Evolutionary conservation across 2,888 invertebrate genomes (phyloP), one percentile per base, ranked within the genome.

Genomic region (Leptinotarsa haldemani): DNA sequence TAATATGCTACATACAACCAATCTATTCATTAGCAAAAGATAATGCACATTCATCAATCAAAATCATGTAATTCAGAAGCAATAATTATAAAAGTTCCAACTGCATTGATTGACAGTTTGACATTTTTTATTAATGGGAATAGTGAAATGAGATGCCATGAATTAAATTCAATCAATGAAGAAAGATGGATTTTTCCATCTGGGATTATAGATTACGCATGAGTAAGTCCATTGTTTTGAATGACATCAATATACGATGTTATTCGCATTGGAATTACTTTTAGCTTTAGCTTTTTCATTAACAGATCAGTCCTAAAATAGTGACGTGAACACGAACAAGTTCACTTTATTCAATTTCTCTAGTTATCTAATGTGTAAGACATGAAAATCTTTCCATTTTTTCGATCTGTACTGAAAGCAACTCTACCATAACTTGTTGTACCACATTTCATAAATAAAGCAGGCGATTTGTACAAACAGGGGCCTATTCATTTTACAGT

Each of bases 101-200:
- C 22, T 3, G 50, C 16, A 15, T 52, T 73, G 71, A 73, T 70
- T 76, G 76, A 71, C 58, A 68, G 50, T 48, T 63, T 71, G 65
- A 7, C 20, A 40, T 67, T 66, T 64, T 67, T 64, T 71, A 73
- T 76, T 71, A 56, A 22, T 64, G 58, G n/a, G 25, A 56, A 56
- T 53, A 12, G n/a, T 68, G 48, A 53, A 22, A 53, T 64, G 52
- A 52, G 63, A 64, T 63, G 47, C 46, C 40, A 58, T 68, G 48
- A 53, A 68, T 72, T 72, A 68, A 68, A 72, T 68, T 30, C 15
- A 63, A 72, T 72, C 50, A 72, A 30, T 22, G 13, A 18, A 63
- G 48, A 22, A 72, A 63, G 64, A 22, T 72, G 58, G 47, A 65
- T 22, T 65, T 65, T 65, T 20, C 25, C 18, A 13, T 16, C 12